Evolutionary conservation across 2,113 vertebrate genomes (phyloP), one percentile per base, ranked within the genome.

Genomic region (Eira barbara): DNA sequence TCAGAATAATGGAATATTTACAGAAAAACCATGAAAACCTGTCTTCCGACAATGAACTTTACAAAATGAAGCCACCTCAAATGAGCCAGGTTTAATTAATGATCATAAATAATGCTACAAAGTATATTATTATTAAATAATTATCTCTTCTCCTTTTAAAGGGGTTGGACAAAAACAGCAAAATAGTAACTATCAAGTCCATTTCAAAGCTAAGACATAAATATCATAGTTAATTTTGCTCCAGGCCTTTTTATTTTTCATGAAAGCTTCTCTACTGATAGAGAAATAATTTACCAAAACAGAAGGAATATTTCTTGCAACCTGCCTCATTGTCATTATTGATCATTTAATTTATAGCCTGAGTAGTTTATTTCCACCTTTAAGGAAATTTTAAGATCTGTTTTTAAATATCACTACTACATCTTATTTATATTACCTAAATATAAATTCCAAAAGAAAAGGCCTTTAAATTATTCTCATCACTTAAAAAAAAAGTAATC

Each of bases 261-360:
- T 93, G 92, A 92, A 95, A 97, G 63, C 52, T 94, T 76, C 84
- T 96, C 83, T 91, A 67, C 89, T 94, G 80, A 92, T 94, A 94
- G 71, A 96, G 76, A 90, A 96, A 96, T 94, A 97, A 97, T 94
- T 97, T 98, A 97, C 95, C 59, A 97, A 98, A 97, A 90, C 69
- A 97, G 90, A 95, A 97, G 65, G 36, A 93, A 83, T 96, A 95
- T 89, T 97, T 96, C 93, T 95, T 91, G 34, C 65, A 85, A 47
- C 39, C 73, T 97, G 94, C 20, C 84, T 95, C 90, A 27, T 96
- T 55, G 55, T 92, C 69, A 84, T 69, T 96, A 96, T 74, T 92
- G 92, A 95, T 95, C 86, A 90, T 74, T 96, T 95, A 95, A 94
- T 97, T 97, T 96, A 94, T 85, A 92, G 45, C 17, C 45, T 89